These are phyloP conservation scores for Apostichopus japonicus DNA, from an alignment of 35 echinoderm and acorn worm genomes.

Conservation along the genomic window DNA sequence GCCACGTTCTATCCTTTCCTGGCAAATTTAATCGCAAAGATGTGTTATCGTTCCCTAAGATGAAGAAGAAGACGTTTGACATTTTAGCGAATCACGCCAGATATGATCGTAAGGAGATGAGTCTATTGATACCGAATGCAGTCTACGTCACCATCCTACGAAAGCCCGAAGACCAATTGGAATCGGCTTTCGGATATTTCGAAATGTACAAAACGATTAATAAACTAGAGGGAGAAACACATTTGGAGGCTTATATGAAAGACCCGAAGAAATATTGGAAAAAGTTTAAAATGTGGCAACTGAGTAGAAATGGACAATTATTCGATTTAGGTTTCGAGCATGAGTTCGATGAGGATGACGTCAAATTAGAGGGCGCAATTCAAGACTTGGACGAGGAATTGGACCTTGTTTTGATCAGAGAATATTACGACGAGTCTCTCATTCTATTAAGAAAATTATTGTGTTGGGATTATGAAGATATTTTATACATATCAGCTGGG, in stretches of 20 bases:
- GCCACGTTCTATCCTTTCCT: conserved; percentile 32
- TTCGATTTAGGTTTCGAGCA: conserved; percentile 76
- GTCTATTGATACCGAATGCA: conserved; percentile 62
- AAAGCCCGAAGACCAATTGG: conserved; percentile 64
- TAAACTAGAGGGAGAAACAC: neutral
- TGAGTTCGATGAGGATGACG: conserved; percentile 46
- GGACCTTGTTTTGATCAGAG: neutral
- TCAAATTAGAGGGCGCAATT: conserved; percentile 11
- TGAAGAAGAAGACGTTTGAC: conserved; percentile 31
- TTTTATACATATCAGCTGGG: neutral
- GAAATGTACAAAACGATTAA: conserved; percentile 48
- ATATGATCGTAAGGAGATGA: conserved; percentile 73
- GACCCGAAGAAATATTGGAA: conserved; percentile 36
- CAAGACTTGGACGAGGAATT: neutral
- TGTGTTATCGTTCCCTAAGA: neutral
- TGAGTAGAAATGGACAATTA: conserved; percentile 59
- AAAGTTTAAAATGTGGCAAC: no score
- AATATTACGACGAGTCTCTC: conserved; percentile 12
- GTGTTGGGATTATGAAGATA: conserved; percentile 26
- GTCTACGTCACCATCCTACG: conserved; percentile 28
- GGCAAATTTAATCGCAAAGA: neutral
- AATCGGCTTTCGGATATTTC: conserved; percentile 82
- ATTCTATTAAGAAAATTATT: conserved; percentile 9
- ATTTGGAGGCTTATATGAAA: conserved; percentile 68
- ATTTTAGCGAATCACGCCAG: conserved; percentile 81